These are phyloP conservation scores for Callopanchax toddi DNA, from an alignment of 2,113 vertebrate genomes.

Conservation along the genomic window DNA sequence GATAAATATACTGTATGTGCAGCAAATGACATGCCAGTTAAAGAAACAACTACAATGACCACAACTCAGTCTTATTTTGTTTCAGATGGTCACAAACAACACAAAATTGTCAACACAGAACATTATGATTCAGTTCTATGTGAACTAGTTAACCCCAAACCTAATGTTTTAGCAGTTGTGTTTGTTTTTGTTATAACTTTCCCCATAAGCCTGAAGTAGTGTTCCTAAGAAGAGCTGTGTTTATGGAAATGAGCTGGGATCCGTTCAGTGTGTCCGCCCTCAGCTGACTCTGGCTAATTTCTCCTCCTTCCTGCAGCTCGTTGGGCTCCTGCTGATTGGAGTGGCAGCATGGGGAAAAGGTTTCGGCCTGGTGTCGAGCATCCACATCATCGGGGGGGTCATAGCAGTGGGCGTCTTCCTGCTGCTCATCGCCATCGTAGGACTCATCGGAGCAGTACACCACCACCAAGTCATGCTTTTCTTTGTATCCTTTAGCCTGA, in stretches of 20 bases:
- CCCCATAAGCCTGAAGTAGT: no score
- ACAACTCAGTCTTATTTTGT: no score
- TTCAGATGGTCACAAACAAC: no score
- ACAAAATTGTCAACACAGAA: no score
- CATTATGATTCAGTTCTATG: no score
- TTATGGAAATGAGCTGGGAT: neutral
- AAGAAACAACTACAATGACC: no score
- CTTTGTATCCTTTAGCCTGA: slow-evolving; percentile 87
- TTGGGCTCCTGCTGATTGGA: slow-evolving; percentile 89
- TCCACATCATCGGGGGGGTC: slow-evolving; percentile 91
- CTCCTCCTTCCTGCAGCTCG: slow-evolving; percentile 77
- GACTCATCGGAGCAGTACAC: slow-evolving; percentile 87
- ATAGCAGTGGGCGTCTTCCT: slow-evolving; percentile 92
- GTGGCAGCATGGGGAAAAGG: slow-evolving; percentile 92
- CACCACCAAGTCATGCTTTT: slow-evolving; percentile 96
- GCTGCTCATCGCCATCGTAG: slow-evolving; percentile 88
- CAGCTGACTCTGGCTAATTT: slow-evolving; percentile 23
- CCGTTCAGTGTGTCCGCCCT: neutral
- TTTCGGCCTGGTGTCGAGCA: slow-evolving; percentile 89
- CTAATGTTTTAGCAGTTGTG: no score
- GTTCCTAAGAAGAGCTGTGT: neutral
- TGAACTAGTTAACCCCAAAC: no score
- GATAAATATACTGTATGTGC: no score
- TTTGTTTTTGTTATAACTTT: no score
- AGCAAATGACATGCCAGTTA: no score